A percentile compares a stretch with the other conserved stretches of the same genome.
phyloP scores from a whole-genome alignment of 2,113 vertebrate genomes.

The Connochaetes taurinus region DNA sequence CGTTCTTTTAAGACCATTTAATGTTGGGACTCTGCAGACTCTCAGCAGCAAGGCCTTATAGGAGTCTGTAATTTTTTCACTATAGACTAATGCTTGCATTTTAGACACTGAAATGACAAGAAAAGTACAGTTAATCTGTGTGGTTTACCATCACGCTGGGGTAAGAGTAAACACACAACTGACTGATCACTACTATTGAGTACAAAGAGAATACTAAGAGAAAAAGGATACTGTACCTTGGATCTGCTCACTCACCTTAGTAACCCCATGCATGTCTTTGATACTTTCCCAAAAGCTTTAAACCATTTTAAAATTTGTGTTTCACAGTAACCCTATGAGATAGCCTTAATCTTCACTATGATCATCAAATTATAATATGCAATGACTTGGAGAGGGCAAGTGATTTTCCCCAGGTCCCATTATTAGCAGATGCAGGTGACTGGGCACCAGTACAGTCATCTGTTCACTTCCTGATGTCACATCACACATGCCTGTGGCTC shows the following conservation, averaged over 20 bases:
- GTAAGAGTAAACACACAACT: neutral
- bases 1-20: neutral
- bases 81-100: neutral
- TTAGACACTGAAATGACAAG: neutral
- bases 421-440: neutral
- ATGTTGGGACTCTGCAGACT: neutral
- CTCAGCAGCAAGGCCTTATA: neutral
- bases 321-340: neutral
- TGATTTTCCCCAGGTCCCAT: neutral
- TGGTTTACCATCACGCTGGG: neutral
- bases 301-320: neutral
- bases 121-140: neutral
- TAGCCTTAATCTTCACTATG: neutral
- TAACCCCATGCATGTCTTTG: neutral
- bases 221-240: neutral
- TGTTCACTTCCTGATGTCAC: neutral
- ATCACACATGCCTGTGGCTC: neutral
- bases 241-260: neutral
- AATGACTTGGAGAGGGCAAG: neutral
- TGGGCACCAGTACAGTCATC: accelerated
- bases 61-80: neutral
- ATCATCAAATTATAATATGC: neutral
- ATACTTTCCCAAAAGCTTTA: neutral
- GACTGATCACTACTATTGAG: neutral
- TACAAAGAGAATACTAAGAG: neutral